Base-by-base conservation (phyloP, 92 coral and sea anemone species). In the Galaxea fascicularis region DNA sequence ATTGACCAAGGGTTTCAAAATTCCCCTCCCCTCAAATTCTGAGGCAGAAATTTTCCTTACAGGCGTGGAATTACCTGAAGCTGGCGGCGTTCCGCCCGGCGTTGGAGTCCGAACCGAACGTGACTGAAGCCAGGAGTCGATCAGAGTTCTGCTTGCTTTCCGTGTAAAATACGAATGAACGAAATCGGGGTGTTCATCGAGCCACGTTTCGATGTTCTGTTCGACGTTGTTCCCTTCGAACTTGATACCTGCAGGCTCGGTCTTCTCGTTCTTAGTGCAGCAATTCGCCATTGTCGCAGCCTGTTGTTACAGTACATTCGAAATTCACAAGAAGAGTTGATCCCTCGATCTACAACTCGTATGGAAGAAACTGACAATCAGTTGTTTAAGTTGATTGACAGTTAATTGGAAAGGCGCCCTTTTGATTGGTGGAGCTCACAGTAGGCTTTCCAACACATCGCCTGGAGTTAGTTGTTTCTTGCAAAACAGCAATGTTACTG, bases 21-120 rank as follows among this genome's bases (percentile, higher is more conserved):
- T 92, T 39, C 99, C 99, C 83, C 99, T 79, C 56, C 98, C 98
- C 77, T 97, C 99, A 62, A 97, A 93, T 54, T 97, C 99, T 31
- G 99, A 97, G 15, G 99, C 99, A 67, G 99, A 97, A 85, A 97
- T 97, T 95, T 97, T 97, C 77, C 99, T 81, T 10, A 95, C 99
- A 8, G 99, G 99, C 45, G 99, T 97, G 10, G 99, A 94, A 78
- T 97, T 82, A 28, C 99, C 99, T 26, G 99, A 97, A 65, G 98
- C 95, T 39, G 99, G 99, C 69, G 99, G 99, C n/a, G 99, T 97
- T 56, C 97, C 99, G 68, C 94, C 92, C 1, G 99, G 95, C 71
- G 96, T 91, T 63, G 96, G 93, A 71, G 91, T 87, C 35, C 90
- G 79, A 82, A 92, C 94, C 29, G 99, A 87, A 21, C 99, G 92